Percentiles rank a stretch among this genome's conserved stretches.
These are phyloP conservation scores for Sycophaga agraensis DNA, from an alignment of 1,140 invertebrate genomes.

Conservation along the genomic window DNA sequence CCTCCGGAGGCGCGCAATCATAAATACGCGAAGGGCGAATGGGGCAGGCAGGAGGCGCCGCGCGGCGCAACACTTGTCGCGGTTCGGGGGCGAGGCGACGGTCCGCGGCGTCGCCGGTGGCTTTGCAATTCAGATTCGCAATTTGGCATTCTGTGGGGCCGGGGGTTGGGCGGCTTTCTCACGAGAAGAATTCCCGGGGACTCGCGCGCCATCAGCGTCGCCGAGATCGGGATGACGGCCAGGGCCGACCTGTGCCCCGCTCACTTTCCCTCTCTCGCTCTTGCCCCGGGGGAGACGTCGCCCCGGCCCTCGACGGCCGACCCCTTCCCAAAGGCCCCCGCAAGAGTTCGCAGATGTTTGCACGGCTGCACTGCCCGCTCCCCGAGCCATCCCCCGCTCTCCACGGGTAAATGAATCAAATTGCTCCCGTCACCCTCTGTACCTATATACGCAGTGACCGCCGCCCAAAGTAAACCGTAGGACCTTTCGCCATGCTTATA, in stretches of 20 bases:
- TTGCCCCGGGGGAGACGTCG: slow-evolving; percentile 2
- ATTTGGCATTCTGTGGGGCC: slow-evolving; percentile 21
- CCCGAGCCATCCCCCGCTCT: slow-evolving; percentile 7
- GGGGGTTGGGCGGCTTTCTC: slow-evolving; percentile 19
- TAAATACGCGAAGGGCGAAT: slow-evolving; percentile 13
- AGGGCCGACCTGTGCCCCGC: not conserved
- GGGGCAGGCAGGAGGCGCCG: too few species aligned
- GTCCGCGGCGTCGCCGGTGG: not conserved
- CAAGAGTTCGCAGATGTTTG: slow-evolving; percentile 45
- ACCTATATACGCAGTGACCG: too few species aligned
- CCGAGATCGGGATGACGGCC: too few species aligned
- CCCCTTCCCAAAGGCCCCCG: too few species aligned
- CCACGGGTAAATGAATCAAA: slow-evolving; percentile 40
- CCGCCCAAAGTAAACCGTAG: too few species aligned
- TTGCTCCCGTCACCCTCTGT: slow-evolving; percentile 19
- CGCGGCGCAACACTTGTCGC: not conserved
- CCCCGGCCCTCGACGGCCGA: not conserved
- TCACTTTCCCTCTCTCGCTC: not conserved
- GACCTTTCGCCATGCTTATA: too few species aligned
- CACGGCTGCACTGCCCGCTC: slow-evolving; percentile 15
- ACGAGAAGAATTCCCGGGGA: slow-evolving; percentile 17
- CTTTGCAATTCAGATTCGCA: slow-evolving; percentile 28
- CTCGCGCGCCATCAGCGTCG: slow-evolving; percentile 2
- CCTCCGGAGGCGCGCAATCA: not conserved
- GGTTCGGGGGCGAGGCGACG: too few species aligned